Evolutionary conservation across 2,113 vertebrate species (phyloP), one percentile per base, ranked within the genome.

Genomic region (Brachirus orientalis): DNA sequence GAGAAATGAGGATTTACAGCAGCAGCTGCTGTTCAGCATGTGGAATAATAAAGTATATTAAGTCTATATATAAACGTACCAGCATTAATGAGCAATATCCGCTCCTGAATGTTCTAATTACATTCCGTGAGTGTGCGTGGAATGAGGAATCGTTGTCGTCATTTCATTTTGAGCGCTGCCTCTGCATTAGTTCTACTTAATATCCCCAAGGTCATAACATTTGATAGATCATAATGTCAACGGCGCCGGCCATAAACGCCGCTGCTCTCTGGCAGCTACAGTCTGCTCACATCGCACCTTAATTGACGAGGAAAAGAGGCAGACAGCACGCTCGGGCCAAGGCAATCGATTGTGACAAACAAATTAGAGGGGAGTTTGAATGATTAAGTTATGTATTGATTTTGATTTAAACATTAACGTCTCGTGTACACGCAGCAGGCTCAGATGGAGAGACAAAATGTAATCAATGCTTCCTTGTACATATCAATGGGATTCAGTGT

Each of bases 381-480:
- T 86, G 90, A 90, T 90, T 88, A 85, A 83, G 85, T 86, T 77
- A 69, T 82, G 74, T 79, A 90, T 88, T 63, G 84, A 89, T 89
- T 88, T 84, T 69, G 81, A 88, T 88, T 90, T 85, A 87, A 81
- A 83, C 70, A 75, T 84, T 52, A 88, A 53, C 52, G 41, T 48
- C 61, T 68, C 51, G 16, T 77, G 79, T 57, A 53, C 80, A 62
- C 18, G 0, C 28, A 28, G 38, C 4, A 12, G 74, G 72, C 83
- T 75, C 70, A 64, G 75, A 60, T 10, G 67, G 43, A 74, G 61
- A 69, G 77, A 64, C 63, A 1, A 22, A 68, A 63, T 61, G 56
- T 50, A 76, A 89, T 84, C 71, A 38, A 83, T 69, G 80, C 77
- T 80, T 90, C 84, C 84, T 74, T 66, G 53, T 72, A 85, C 80